These are phyloP conservation scores for Lasioglossum vierecki DNA, from an alignment of 2,888 invertebrate species.

Conservation along the genomic window DNA sequence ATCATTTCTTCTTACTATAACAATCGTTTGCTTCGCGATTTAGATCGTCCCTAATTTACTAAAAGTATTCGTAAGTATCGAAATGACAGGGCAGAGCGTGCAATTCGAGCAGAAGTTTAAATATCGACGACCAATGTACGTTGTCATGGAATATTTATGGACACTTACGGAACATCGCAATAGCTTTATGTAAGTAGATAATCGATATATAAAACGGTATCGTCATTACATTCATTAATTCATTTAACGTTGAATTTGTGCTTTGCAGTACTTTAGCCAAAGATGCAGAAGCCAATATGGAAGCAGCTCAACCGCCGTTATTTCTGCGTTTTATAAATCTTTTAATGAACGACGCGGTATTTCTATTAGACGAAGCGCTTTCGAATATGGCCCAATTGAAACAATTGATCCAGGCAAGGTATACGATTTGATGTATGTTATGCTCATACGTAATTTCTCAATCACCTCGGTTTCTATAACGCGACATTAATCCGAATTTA, in stretches of 20 bases:
- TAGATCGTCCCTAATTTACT: slow-evolving; percentile 92
- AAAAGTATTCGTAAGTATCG: slow-evolving; percentile 98
- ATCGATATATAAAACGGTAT: slow-evolving; percentile 12
- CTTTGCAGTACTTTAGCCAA: slow-evolving; percentile 88
- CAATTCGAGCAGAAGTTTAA: slow-evolving; percentile 99
- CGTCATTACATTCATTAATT: neutral
- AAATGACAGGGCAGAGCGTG: slow-evolving; percentile 98
- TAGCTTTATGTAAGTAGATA: slow-evolving; percentile 88
- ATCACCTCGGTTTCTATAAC: neutral
- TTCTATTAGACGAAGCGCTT: slow-evolving; percentile 95
- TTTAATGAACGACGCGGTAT: slow-evolving; percentile 98
- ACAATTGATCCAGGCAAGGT: slow-evolving; percentile 92
- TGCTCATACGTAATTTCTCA: neutral
- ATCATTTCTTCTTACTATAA: neutral
- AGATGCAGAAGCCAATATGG: slow-evolving; percentile 94
- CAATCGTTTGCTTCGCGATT: slow-evolving; percentile 64
- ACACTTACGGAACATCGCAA: slow-evolving; percentile 90
- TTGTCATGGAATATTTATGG: slow-evolving; percentile 96
- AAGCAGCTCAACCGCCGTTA: slow-evolving; percentile 94
- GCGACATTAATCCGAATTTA: slow-evolving; percentile 24
- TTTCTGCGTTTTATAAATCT: slow-evolving; percentile 98
- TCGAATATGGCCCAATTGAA: slow-evolving; percentile 95
- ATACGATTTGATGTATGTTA: slow-evolving; percentile 56
- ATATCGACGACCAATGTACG: slow-evolving; percentile 97
- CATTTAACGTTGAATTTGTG: neutral